Evolutionary conservation across 1,140 invertebrate species (phyloP).

Genomic region (Nymphalis io): DNA sequence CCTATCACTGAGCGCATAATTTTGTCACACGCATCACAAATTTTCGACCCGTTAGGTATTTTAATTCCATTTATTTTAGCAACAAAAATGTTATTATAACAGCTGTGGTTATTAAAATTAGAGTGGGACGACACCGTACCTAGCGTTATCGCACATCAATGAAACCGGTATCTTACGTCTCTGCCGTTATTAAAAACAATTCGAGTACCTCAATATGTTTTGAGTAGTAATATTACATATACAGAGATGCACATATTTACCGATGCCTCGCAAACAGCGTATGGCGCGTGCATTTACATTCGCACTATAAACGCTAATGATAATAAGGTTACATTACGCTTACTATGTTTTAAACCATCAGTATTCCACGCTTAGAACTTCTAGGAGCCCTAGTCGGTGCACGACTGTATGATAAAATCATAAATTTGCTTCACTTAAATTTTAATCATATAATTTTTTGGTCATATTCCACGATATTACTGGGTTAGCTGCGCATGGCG

Average conservation of each 20-base stretch:
- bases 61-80: not conserved
- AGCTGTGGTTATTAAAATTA: not conserved
- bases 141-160: not conserved
- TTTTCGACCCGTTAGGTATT: no score
- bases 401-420: constrained; percentile 17
- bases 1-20: no score
- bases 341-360: not conserved
- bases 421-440: constrained; percentile 3
- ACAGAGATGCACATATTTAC: constrained; percentile 33
- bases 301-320: not conserved
- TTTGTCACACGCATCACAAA: no score
- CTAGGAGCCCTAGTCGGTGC: constrained; percentile 25
- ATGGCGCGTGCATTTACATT: constrained; percentile 31
- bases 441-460: constrained; percentile 16
- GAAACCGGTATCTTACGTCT: not conserved
- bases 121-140: not conserved
- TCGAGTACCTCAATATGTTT: not conserved
- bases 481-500: constrained; percentile 28
- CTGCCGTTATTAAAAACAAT: not conserved
- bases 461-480: constrained; percentile 28
- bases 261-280: constrained; percentile 29
- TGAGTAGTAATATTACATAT: not conserved
- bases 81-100: not conserved
- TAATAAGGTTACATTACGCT: not conserved
- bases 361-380: constrained; percentile 28